Base-by-base conservation (phyloP, 2,888 invertebrate genomes). In the Cancer borealis region DNA sequence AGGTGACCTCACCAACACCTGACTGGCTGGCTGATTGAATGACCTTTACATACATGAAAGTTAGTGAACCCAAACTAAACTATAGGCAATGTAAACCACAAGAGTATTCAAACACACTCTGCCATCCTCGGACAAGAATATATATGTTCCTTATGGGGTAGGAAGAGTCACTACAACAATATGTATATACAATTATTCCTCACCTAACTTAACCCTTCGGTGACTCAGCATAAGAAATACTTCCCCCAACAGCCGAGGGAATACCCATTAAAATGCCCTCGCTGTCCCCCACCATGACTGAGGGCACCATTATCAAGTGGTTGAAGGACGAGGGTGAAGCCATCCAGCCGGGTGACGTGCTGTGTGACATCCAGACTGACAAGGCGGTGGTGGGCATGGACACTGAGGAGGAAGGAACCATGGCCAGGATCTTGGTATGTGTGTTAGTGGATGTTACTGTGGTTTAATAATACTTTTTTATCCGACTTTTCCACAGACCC, bases 351-450 rank as follows among this genome's bases (percentile, higher is more conserved):
- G 97, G 97, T 14, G 97, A 98, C 96, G 97, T 97, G 5, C 96
- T 98, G 3, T 97, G 97, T 96, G 97, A 98, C 96, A 97, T 97
- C 96, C 97, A 97, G 96, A 97, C 97, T 0, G 97, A 97, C 96
- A 97, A 97, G 96, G 97, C 97, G 93, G 97, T 97, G 1, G 97
- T 97, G 96, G 96, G 97, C 3, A 96, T 97, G 96, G 97, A 97
- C 96, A 96, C 96, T 87, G 97, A 97, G 95, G 97, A 97, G 95
- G 97, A 97, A 95, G 97, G 97, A 45, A 96, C 97, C 92, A 96
- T 97, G n/a, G 97, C 97, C 10, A 97, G 97, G 96, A 97, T 97
- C 96, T 96, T 97, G 96, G 97, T 97, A 95, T 49, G 95, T 95
- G 21, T 30, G 84, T 30, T 30, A 2, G 30, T 14, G 73, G 26